Conservation (phyloP, 2,797 vertebrate species). For the Enteromius unitaeniatus region DNA sequence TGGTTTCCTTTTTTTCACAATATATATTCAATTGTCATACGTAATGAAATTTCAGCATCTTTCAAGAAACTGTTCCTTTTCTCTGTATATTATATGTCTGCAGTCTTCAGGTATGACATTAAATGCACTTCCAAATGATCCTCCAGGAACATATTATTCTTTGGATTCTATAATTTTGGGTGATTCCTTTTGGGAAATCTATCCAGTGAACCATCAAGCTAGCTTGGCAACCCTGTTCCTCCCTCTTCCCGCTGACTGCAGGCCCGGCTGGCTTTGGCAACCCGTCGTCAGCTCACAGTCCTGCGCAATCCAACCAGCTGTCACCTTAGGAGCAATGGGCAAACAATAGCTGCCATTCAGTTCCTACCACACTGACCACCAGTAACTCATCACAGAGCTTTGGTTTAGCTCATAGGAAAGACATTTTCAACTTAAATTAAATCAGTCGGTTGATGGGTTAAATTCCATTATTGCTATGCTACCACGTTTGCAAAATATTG, state of each 20-base stretch:
- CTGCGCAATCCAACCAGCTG: constrained; percentile 41
- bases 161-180: constrained; percentile 37
- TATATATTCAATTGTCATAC: not conserved
- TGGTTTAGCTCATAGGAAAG: constrained; percentile 4
- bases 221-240: constrained; percentile 52
- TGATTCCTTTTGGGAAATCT: constrained; percentile 58
- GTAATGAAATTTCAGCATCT: not conserved
- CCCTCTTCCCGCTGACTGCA: constrained; percentile 36
- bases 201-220: constrained; percentile 73
- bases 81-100: not conserved
- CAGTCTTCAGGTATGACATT: constrained; percentile 14
- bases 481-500: constrained; percentile 30
- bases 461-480: constrained; percentile 37
- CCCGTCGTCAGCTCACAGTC: constrained; percentile 14
- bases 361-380: constrained; percentile 47
- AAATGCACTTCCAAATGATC: constrained; percentile 9
- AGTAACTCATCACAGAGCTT: constrained; percentile 40
- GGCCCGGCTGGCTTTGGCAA: constrained; percentile 36
- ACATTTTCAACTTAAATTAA: constrained; percentile 8
- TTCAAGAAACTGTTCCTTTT: not conserved
- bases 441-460: constrained; percentile 28
- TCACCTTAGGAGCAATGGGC: constrained; percentile 33
- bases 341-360: constrained; percentile 46
- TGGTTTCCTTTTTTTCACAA: not conserved
- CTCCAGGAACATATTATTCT: constrained; percentile 43